These are phyloP conservation scores for Acipenser oxyrinchus DNA, from an alignment of 2,797 vertebrate genomes.

Conservation along the genomic window DNA sequence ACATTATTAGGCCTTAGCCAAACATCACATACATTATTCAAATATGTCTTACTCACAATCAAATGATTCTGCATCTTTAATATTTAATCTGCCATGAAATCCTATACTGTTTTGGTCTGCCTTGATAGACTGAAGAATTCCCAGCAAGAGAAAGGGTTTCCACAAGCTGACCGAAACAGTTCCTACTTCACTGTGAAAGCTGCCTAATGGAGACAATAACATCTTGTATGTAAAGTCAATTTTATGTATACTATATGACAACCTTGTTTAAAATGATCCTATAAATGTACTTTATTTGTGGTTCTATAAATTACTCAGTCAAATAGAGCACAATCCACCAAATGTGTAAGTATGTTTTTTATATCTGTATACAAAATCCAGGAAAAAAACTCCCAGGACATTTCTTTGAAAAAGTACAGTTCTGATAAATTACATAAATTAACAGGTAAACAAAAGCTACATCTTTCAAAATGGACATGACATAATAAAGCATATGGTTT, in stretches of 20 bases:
- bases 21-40: background rate
- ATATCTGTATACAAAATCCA: too few relatives aligned
- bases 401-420: too few relatives aligned
- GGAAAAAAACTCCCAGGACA: too few relatives aligned
- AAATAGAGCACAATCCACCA: too few relatives aligned
- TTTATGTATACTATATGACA: background rate
- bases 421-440: too few relatives aligned
- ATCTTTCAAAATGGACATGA: too few relatives aligned
- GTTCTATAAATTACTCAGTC: too few relatives aligned
- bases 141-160: background rate
- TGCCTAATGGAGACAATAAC: slow-evolving; percentile 1
- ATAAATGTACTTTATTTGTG: too few relatives aligned
- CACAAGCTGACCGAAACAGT: slow-evolving; percentile 6
- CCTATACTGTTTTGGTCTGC: background rate
- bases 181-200: slow-evolving; percentile 3
- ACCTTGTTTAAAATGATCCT: too few relatives aligned
- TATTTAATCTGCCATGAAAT: slow-evolving; percentile 2
- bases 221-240: slow-evolving; percentile 2
- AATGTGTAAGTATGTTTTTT: too few relatives aligned
- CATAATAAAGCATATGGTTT: too few relatives aligned
- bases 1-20: background rate
- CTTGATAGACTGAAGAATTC: background rate
- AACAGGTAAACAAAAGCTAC: too few relatives aligned
- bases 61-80: background rate
- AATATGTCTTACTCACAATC: background rate